These are phyloP conservation scores for Zonotrichia albicollis DNA, from an alignment of 2,797 vertebrate species.

Conservation along the genomic window DNA sequence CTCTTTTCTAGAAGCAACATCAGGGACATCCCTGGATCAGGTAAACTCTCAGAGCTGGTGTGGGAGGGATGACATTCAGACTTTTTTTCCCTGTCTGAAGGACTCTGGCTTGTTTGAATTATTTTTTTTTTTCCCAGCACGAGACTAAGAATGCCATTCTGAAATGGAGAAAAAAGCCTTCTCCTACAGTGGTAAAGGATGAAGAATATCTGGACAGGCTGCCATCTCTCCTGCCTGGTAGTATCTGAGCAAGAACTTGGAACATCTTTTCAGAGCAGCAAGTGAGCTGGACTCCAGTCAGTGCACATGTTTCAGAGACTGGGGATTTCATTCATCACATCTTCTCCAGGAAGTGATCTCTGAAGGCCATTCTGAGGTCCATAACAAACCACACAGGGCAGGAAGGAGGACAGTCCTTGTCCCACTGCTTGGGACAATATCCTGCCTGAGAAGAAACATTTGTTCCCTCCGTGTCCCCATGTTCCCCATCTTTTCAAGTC, in stretches of 20 bases:
- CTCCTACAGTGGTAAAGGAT: neutral
- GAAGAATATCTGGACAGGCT: neutral
- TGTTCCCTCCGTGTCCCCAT: neutral
- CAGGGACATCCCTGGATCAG: neutral
- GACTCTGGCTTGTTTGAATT: neutral
- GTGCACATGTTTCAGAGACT: accelerated
- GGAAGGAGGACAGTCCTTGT: neutral
- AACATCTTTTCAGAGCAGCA: neutral
- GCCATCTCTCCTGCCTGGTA: neutral
- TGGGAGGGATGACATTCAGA: accelerated
- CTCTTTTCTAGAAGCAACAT: neutral
- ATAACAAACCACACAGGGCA: neutral
- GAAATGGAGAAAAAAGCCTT: neutral
- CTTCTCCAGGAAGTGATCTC: neutral
- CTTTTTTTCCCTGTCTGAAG: neutral
- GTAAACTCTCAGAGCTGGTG: neutral
- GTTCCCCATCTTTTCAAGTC: neutral
- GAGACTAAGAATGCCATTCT: neutral
- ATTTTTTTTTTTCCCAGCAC: neutral
- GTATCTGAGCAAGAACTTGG: neutral
- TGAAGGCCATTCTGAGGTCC: neutral
- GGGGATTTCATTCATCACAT: neutral
- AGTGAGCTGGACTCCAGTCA: neutral
- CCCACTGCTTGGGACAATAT: neutral
- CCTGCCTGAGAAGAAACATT: neutral